Percentiles rank a stretch among this genome's conserved stretches.
Conservation (phyloP, 1,140 invertebrate species). For the Sinella curviseta region DNA sequence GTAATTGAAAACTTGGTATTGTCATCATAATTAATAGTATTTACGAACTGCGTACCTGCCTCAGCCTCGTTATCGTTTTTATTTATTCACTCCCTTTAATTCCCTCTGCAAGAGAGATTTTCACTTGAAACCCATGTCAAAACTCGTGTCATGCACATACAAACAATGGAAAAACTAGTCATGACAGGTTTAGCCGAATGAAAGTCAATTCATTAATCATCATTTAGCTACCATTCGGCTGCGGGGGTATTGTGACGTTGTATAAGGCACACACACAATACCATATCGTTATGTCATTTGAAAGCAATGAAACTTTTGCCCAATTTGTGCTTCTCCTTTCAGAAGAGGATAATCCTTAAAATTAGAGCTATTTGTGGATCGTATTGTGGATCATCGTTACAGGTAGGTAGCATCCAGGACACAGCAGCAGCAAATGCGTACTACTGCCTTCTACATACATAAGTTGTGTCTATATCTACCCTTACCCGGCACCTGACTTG, state of each 20-base stretch:
- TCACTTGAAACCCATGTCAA: background rate
- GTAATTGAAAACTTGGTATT: too few relatives aligned
- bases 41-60: too few relatives aligned
- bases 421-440: too few relatives aligned
- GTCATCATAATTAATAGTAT: too few relatives aligned
- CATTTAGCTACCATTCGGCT: constrained; percentile 42
- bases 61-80: too few relatives aligned
- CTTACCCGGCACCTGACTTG: too few relatives aligned
- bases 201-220: constrained; percentile 42
- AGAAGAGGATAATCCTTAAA: background rate
- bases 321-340: background rate
- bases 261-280: constrained; percentile 18
- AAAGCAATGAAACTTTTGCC: background rate
- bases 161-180: background rate
- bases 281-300: background rate
- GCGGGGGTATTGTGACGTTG: too few relatives aligned
- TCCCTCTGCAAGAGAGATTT: too few relatives aligned
- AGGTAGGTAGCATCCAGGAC: too few relatives aligned
- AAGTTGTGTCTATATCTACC: too few relatives aligned
- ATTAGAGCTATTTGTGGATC: constrained; percentile 1
- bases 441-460: too few relatives aligned
- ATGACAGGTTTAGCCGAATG: background rate
- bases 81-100: too few relatives aligned
- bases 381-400: background rate
- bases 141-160: background rate